Evolutionary conservation across 2,797 vertebrate genomes (phyloP).

Genomic region (Phoebastria nigripes): DNA sequence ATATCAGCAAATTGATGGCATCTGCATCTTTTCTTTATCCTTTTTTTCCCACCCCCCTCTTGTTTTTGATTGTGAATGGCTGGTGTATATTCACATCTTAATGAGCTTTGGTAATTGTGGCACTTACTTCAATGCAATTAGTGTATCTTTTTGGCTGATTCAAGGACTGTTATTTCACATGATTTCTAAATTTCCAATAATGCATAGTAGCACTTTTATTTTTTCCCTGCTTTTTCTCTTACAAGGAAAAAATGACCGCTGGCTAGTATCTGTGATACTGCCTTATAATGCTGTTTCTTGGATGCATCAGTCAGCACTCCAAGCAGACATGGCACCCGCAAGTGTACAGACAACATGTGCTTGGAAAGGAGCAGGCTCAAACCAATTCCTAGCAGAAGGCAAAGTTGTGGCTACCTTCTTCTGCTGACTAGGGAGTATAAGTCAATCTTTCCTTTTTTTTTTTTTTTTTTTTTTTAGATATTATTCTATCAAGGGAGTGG

Average conservation of each 20-base stretch:
- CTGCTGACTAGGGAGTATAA: background rate
- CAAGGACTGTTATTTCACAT: background rate
- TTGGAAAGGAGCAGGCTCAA: background rate
- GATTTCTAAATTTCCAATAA: slow-evolving; percentile 10
- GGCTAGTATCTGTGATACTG: slow-evolving; percentile 32
- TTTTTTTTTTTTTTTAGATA: background rate
- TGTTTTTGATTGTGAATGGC: slow-evolving; percentile 21
- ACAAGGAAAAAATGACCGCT: background rate
- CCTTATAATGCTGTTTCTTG: background rate
- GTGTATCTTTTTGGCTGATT: background rate
- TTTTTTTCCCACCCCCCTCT: fast-evolving
- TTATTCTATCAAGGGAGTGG: background rate
- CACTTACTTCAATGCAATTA: slow-evolving; percentile 34
- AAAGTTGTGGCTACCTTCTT: background rate
- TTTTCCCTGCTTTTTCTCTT: slow-evolving; percentile 7
- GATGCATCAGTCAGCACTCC: background rate
- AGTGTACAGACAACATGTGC: background rate
- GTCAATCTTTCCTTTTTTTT: background rate
- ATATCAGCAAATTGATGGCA: background rate
- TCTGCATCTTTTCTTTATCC: background rate
- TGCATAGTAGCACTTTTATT: slow-evolving; percentile 63
- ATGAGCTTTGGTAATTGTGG: slow-evolving; percentile 43
- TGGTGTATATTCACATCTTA: slow-evolving; percentile 21
- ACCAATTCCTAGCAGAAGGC: background rate
- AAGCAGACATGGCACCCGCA: background rate